These are phyloP conservation scores for Anagyrus pseudococci DNA, from an alignment of 2,888 invertebrate genomes.

Conservation along the genomic window DNA sequence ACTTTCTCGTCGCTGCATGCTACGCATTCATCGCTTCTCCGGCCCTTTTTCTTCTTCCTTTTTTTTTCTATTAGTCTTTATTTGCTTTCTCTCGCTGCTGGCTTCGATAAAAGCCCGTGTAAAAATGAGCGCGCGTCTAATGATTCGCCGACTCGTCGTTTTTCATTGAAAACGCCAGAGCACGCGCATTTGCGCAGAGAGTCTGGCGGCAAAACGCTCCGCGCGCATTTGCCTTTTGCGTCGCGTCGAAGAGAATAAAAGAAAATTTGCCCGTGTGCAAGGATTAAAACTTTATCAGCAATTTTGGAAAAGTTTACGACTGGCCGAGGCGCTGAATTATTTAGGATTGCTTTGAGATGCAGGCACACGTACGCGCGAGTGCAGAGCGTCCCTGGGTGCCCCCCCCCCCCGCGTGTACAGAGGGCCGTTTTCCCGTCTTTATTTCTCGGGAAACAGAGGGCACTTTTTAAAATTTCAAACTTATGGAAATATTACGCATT, in stretches of 20 bases:
- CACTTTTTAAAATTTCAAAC: too few relatives aligned
- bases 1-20: too few relatives aligned
- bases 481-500: not conserved
- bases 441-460: not conserved
- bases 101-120: too few relatives aligned
- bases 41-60: too few relatives aligned
- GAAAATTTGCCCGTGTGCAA: not conserved
- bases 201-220: not conserved
- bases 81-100: too few relatives aligned
- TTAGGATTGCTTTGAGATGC: slow-evolving; percentile 3
- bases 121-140: too few relatives aligned
- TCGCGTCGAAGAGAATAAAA: too few relatives aligned
- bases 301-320: slow-evolving; percentile 8
- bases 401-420: not conserved
- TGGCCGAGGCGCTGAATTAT: not conserved
- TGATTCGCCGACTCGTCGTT: too few relatives aligned
- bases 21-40: too few relatives aligned
- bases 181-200: not conserved
- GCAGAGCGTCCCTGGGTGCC: too few relatives aligned
- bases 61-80: too few relatives aligned
- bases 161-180: not conserved
- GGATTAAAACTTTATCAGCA: slow-evolving; percentile 15
- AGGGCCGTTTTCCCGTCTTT: not conserved
- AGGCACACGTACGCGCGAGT: not conserved
- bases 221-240: not conserved